Conservation (phyloP, 2,888 invertebrate species). For the Fragum fragum region DNA sequence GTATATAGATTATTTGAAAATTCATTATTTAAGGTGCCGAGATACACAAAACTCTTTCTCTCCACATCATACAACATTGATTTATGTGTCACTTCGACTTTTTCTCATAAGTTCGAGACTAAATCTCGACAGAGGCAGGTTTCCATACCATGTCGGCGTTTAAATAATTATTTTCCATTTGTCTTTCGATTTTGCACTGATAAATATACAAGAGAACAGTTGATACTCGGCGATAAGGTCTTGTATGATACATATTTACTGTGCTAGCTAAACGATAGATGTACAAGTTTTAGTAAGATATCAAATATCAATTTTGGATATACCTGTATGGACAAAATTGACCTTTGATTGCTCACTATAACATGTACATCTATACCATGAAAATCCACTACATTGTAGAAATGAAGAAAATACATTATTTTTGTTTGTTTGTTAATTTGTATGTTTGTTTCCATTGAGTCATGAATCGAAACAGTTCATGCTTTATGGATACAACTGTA, state of each 20-base stretch:
- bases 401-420: too few relatives aligned
- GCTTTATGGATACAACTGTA: too few relatives aligned
- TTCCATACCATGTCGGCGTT: slow-evolving; percentile 50
- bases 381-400: too few relatives aligned
- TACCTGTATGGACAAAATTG: too few relatives aligned
- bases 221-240: background rate
- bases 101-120: slow-evolving; percentile 23
- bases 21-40: slow-evolving; percentile 42
- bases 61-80: slow-evolving; percentile 46
- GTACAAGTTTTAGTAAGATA: too few relatives aligned
- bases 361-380: too few relatives aligned
- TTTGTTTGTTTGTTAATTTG: too few relatives aligned
- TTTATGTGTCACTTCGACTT: slow-evolving; percentile 36
- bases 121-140: slow-evolving; percentile 12
- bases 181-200: slow-evolving; percentile 33
- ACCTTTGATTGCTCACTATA: too few relatives aligned
- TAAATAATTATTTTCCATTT: slow-evolving; percentile 58
- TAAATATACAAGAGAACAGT: background rate
- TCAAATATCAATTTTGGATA: too few relatives aligned
- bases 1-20: slow-evolving; percentile 41
- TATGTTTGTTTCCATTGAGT: too few relatives aligned
- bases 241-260: background rate
- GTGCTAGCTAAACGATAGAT: slow-evolving; percentile 1
- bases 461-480: too few relatives aligned
- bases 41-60: slow-evolving; percentile 31